Conservation (phyloP, 2,113 vertebrate genomes). For the Stegostoma tigrinum region DNA sequence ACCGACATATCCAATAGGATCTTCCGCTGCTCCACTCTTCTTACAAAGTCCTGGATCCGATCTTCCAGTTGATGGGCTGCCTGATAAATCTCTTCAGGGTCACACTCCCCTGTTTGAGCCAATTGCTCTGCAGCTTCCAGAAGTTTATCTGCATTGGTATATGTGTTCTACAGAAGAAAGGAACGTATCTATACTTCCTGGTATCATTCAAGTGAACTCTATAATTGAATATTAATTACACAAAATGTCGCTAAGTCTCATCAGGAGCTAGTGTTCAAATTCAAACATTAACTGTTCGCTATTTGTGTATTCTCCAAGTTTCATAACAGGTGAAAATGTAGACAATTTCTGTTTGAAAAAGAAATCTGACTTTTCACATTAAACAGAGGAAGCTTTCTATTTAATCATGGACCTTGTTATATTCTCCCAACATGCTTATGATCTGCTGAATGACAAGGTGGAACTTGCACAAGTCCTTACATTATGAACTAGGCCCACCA, state of each 20-base stretch:
- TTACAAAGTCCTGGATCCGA: conserved; percentile 92
- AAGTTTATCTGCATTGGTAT: conserved; percentile 92
- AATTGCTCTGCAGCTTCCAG: conserved; percentile 94
- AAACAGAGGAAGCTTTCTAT: neutral
- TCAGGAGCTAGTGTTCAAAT: neutral
- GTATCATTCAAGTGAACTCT: neutral
- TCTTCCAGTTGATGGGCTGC: conserved; percentile 94
- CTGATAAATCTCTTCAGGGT: conserved; percentile 96
- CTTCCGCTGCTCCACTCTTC: conserved; percentile 95
- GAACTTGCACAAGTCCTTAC: neutral
- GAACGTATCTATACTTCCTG: conserved; percentile 10
- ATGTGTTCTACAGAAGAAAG: conserved; percentile 73
- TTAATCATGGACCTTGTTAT: neutral
- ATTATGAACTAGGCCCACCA: neutral
- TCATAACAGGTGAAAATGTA: neutral
- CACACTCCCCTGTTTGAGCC: conserved; percentile 93
- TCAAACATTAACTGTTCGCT: neutral
- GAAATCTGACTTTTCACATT: neutral
- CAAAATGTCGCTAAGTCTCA: neutral
- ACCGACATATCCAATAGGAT: conserved; percentile 95
- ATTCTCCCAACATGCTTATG: neutral
- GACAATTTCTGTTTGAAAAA: neutral
- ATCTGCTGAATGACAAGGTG: neutral
- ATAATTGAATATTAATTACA: neutral
- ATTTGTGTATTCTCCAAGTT: too few species aligned